Evolutionary conservation across 1,140 invertebrate species (phyloP).

Genomic region (Ptiloglossa arizonensis): DNA sequence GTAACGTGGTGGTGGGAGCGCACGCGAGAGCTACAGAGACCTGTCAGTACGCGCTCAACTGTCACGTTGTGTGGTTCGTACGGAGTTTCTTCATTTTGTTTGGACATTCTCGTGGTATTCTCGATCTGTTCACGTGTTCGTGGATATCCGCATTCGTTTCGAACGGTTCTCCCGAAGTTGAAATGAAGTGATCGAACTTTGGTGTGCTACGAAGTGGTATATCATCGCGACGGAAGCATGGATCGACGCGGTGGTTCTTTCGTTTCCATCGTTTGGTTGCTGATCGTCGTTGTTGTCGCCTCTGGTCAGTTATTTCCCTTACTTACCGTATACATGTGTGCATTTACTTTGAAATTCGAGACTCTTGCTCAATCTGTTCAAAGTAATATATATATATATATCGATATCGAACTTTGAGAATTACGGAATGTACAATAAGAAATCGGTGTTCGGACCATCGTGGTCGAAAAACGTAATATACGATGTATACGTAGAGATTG

Average conservation of each 20-base stretch:
- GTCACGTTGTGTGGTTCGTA: not conserved
- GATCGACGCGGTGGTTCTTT: not conserved
- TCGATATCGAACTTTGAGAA: not conserved
- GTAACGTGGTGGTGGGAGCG: slow-evolving; percentile 11
- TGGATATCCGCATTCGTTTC: not conserved
- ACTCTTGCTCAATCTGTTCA: too few relatives aligned
- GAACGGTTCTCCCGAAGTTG: not conserved
- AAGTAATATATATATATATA: too few relatives aligned
- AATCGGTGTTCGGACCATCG: too few relatives aligned
- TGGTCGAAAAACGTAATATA: too few relatives aligned
- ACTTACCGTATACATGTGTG: too few relatives aligned
- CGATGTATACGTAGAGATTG: too few relatives aligned
- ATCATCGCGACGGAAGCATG: slow-evolving; percentile 16
- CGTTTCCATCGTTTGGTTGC: slow-evolving; percentile 28
- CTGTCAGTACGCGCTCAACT: slow-evolving; percentile 39
- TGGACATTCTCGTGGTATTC: not conserved
- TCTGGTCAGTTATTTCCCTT: slow-evolving; percentile 8
- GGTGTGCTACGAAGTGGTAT: not conserved
- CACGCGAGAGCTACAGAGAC: slow-evolving; percentile 18
- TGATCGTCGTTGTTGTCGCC: slow-evolving; percentile 19
- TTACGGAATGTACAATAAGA: not conserved
- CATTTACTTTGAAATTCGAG: too few relatives aligned
- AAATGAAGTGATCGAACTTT: slow-evolving; percentile 33
- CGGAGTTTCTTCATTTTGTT: not conserved
- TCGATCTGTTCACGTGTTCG: slow-evolving; percentile 23